Percentiles rank a stretch among this genome's conserved stretches.
Conservation (phyloP, 2,888 invertebrate genomes). For the Ceriagrion tenellum region DNA sequence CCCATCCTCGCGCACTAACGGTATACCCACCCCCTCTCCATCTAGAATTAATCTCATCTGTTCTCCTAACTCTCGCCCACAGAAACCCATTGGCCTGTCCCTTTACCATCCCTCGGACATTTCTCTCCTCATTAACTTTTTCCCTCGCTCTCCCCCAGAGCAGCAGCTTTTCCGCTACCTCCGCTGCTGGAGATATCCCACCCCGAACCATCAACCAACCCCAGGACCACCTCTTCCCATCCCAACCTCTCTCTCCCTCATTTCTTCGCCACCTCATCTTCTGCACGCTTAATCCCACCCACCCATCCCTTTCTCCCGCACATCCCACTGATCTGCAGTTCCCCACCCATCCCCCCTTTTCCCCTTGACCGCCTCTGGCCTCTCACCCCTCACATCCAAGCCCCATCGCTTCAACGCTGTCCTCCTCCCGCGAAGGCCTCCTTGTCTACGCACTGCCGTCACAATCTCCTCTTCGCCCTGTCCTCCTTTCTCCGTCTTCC, state of each 20-base stretch:
- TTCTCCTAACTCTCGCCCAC: constrained; percentile 29
- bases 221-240: too few species aligned
- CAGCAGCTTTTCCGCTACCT: background rate
- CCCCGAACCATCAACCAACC: background rate
- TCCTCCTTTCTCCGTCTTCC: background rate
- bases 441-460: background rate
- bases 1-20: background rate
- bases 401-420: background rate
- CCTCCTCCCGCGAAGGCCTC: background rate
- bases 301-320: background rate
- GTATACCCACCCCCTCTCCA: background rate
- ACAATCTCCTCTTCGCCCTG: background rate
- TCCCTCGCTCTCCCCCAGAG: background rate
- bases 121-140: constrained; percentile 50
- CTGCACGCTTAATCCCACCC: background rate
- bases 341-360: background rate
- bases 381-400: background rate
- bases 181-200: background rate
- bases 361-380: background rate
- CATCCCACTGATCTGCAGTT: background rate
- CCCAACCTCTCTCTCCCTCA: background rate
- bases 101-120: constrained; percentile 24
- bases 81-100: constrained; percentile 34
- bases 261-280: background rate
- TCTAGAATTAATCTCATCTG: constrained; percentile 31